Evolutionary conservation across 1,140 invertebrate genomes (phyloP).

Genomic region (Pogonomyrmex californicus): DNA sequence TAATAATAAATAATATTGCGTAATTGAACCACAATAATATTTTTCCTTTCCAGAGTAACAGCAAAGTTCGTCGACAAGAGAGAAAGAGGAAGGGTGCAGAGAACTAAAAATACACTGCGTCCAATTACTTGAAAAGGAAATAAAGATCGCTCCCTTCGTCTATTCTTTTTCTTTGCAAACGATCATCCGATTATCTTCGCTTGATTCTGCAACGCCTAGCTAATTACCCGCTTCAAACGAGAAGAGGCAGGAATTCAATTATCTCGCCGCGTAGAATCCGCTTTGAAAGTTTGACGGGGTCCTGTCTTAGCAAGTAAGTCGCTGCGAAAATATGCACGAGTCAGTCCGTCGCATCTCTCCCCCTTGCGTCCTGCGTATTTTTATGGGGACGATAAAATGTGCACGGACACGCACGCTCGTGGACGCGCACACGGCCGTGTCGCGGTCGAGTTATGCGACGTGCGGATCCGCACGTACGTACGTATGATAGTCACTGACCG

Average conservation of each 20-base stretch:
- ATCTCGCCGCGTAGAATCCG: conserved; percentile 47
- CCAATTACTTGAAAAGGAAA: conserved; percentile 60
- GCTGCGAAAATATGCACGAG: conserved; percentile 51
- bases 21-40: conserved; percentile 32
- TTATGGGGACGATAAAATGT: conserved; percentile 51
- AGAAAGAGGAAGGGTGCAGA: background rate
- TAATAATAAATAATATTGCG: conserved; percentile 39
- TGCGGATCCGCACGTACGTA: conserved; percentile 68
- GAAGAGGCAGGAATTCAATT: conserved; percentile 60
- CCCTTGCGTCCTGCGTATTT: conserved; percentile 36
- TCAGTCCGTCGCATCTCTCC: conserved; percentile 11
- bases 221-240: conserved; percentile 60
- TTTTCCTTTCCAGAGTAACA: background rate
- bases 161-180: conserved; percentile 26
- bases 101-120: conserved; percentile 43
- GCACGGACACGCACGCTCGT: conserved; percentile 50
- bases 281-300: conserved; percentile 55
- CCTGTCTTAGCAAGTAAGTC: conserved; percentile 28
- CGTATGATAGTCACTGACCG: conserved; percentile 77
- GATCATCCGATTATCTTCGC: conserved; percentile 55
- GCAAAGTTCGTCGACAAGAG: background rate
- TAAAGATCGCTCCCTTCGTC: conserved; percentile 30
- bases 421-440: background rate
- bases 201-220: conserved; percentile 57
- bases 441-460: conserved; percentile 74